Base-by-base conservation (phyloP, 2,888 invertebrate species). In the Eupithecia inturbata region DNA sequence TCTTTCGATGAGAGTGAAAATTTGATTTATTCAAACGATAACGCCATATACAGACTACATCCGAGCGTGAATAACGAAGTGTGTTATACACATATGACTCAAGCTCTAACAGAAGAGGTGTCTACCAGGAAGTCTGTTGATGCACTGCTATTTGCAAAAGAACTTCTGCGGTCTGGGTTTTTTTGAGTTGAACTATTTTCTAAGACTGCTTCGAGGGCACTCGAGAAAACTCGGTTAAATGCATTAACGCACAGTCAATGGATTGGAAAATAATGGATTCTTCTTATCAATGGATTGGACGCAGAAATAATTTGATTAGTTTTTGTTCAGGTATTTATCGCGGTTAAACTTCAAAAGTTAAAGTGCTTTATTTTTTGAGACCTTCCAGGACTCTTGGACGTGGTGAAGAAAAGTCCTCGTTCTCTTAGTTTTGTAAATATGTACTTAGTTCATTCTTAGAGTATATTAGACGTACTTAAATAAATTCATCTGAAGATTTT, bases 1-100 rank as follows among this genome's bases (percentile, higher is more conserved):
- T 81, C 90, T 0, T 92, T 92, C 75, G 93, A 92, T 81, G 89
- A 89, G 22, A 80, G 83, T 9, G 92, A 92, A 73, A 80, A 87
- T 12, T 72, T 90, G 0, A 85, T 92, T 67, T 92, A 87, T 83
- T 92, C 92, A 3, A 88, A 93, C 80, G 39, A 41, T 22, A 22
- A 39, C 26, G 33, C 66, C 19, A 66, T 66, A 66, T 66, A 66
- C 16, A 66, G 66, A 66, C 16, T 66, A 39, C 36, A 66, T 16
- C 66, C 66, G 2, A 66, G 66, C 16, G 22, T 39, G 14, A 66
- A 66, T 12, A 66, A 3, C 1, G 66, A 66, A 22, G 14, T 66
- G 0, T 66, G 66, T 41, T 66, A 66, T 26, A 6, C 66, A 1
- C 6, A 36, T 36, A 39, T 66, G 19, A 66, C 66, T 26, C n/a